Evolutionary conservation across 2,797 vertebrate genomes (phyloP), one percentile per base, ranked within the genome.

Genomic region (Echiichthys vipera): DNA sequence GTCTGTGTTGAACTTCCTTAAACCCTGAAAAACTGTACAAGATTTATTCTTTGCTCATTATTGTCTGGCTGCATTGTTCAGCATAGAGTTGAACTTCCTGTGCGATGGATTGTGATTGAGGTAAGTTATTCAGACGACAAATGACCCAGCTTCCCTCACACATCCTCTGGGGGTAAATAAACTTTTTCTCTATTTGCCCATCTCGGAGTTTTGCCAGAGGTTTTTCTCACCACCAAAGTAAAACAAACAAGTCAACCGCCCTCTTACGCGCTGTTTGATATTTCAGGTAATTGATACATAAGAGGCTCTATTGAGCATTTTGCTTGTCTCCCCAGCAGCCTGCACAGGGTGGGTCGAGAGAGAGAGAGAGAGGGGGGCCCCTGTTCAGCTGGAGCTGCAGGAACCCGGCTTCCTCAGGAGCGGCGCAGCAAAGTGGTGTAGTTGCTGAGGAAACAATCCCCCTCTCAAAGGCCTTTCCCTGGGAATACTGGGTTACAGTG

Each of bases 401-500:
- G 87, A 88, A 71, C 81, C 68, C 37, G 10, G 80, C 71, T 90
- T 88, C 87, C 85, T 87, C 29, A 2, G 69, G 78, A 85, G 74
- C 45, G 29, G 66, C 39, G 6, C 62, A 56, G 84, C 86, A 92
- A 92, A 93, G 93, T 90, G 80, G 87, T 84, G 89, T 71, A 81
- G 90, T 88, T 89, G 90, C 87, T 89, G 90, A 91, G 92, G 91
- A 93, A 93, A 91, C 70, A 55, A 91, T 86, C 89, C 70, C 69
- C 74, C 89, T 86, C 88, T 90, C 84, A 87, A 85, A 87, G 82
- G 79, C 77, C 91, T 81, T 88, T 90, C 90, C 81, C 84, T 84
- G 90, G 94, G 92, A 94, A 91, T 95, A 94, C 94, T 93, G 86
- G 82, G 92, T 95, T 95, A 92, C 94, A 95, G 85, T 93, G 91